Evolutionary conservation across 2,113 vertebrate species (phyloP).

Genomic region (Phyllostomus discolor): DNA sequence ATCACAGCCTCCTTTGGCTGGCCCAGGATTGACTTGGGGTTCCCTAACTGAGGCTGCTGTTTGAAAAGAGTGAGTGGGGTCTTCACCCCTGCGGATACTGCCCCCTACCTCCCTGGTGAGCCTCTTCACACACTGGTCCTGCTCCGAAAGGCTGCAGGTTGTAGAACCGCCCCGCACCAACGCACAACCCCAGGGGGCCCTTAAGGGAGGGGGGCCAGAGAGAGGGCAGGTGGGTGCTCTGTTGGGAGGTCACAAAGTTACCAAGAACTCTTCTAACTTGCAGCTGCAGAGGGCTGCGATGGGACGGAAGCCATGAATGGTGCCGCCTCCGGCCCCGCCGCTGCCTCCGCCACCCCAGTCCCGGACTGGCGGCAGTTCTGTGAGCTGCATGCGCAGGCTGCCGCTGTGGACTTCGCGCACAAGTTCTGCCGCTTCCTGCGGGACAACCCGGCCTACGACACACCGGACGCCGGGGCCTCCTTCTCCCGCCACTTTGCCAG

Average conservation of each 20-base stretch:
- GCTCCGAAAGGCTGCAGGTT: background rate
- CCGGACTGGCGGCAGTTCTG: constrained; percentile 99
- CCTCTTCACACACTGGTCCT: accelerated
- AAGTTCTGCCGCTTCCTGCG: constrained; percentile 95
- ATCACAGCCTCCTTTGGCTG: background rate
- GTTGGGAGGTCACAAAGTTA: background rate
- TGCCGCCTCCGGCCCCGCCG: constrained; percentile 86
- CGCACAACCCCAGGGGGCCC: background rate
- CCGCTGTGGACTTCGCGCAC: constrained; percentile 92
- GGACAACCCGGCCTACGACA: constrained; percentile 95
- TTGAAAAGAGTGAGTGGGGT: background rate
- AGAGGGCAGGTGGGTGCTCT: accelerated
- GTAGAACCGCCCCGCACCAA: accelerated
- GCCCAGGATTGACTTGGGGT: background rate
- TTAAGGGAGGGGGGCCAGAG: too few relatives aligned
- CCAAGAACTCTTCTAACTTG: background rate
- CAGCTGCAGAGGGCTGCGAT: constrained; percentile 87
- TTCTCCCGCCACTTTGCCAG: constrained; percentile 94
- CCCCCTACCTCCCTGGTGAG: too few relatives aligned
- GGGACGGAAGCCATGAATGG: constrained; percentile 96
- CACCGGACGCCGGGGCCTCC: constrained; percentile 89
- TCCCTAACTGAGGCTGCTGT: background rate
- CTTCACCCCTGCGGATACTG: background rate
- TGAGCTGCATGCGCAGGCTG: constrained; percentile 93
- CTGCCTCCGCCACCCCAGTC: constrained; percentile 81